phyloP scores from a whole-genome alignment of 1,140 invertebrate genomes.

The Watersipora subatra region DNA sequence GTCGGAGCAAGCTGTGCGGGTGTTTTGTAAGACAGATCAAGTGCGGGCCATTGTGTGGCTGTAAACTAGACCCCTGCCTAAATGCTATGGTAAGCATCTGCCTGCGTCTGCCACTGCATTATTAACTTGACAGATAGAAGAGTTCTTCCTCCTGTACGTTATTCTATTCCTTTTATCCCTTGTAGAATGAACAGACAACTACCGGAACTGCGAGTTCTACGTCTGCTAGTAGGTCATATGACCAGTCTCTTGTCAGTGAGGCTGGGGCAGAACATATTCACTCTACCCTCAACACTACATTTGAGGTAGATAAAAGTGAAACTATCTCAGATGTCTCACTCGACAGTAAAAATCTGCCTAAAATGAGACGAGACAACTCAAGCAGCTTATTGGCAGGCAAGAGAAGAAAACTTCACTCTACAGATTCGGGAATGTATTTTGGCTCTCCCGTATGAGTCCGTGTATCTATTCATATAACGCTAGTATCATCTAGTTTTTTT shows the following conservation, averaged over 20 bases:
- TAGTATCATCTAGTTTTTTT: too few species aligned
- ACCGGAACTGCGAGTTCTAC: background rate
- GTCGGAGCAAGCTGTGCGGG: conserved; percentile 12
- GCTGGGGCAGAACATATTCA: background rate
- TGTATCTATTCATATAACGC: too few species aligned
- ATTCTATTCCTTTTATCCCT: conserved; percentile 1
- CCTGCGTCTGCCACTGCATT: conserved; percentile 4
- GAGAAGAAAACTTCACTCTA: background rate
- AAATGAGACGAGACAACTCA: background rate
- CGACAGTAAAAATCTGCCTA: background rate
- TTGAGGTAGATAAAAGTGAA: conserved; percentile 11
- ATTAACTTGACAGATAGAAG: too few species aligned
- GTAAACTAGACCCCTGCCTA: conserved; percentile 7
- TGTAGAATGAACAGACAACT: background rate
- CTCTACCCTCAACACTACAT: conserved; percentile 11
- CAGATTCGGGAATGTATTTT: background rate
- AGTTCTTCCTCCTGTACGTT: conserved; percentile 3
- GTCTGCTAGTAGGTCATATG: background rate
- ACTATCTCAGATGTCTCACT: too few species aligned
- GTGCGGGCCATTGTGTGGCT: conserved; percentile 13
- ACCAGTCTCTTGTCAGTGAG: background rate
- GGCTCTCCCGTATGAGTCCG: background rate
- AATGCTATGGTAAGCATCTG: conserved; percentile 8
- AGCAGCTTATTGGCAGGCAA: background rate
- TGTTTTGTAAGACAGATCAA: conserved; percentile 11